These are phyloP conservation scores for Zenarchopterus dispar DNA, from an alignment of 2,797 vertebrate species.

Conservation along the genomic window DNA sequence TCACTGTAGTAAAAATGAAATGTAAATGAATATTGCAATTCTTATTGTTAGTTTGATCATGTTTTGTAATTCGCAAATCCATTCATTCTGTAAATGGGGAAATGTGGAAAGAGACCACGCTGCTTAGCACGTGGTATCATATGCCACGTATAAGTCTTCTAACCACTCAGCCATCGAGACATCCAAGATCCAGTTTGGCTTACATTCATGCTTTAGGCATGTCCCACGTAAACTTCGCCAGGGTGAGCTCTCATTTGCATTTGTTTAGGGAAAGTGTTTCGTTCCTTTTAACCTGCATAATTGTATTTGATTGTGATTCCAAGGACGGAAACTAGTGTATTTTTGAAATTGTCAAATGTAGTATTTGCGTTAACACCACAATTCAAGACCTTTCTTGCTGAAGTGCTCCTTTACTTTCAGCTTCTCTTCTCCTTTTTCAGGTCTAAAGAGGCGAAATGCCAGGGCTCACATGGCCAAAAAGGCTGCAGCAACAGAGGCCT, in stretches of 20 bases:
- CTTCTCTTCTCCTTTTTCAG: conserved; percentile 37
- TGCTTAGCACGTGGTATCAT: not conserved
- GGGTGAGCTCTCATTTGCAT: not conserved
- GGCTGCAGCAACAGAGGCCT: conserved; percentile 60
- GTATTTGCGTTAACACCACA: conserved; percentile 34
- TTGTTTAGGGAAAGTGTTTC: not conserved
- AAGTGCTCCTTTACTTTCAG: conserved; percentile 55
- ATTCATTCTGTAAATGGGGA: no score
- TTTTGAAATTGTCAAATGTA: conserved; percentile 20
- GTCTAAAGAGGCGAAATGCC: conserved; percentile 67
- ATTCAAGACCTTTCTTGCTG: conserved; percentile 48
- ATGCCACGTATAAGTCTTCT: not conserved
- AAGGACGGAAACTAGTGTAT: not conserved
- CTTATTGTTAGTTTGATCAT: no score
- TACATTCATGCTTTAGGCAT: not conserved
- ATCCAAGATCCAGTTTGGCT: not conserved
- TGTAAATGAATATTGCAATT: no score
- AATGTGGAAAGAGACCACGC: no score
- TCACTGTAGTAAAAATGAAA: no score
- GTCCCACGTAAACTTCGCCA: not conserved
- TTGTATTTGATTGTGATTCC: not conserved
- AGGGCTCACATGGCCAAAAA: conserved; percentile 67
- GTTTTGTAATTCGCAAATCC: no score
- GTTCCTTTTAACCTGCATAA: conserved; percentile 2
- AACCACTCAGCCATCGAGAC: not conserved